Percentiles rank a stretch among this genome's conserved stretches.
Conservation (phyloP, 2,888 invertebrate species). For the Linhomoeus sp. region DNA sequence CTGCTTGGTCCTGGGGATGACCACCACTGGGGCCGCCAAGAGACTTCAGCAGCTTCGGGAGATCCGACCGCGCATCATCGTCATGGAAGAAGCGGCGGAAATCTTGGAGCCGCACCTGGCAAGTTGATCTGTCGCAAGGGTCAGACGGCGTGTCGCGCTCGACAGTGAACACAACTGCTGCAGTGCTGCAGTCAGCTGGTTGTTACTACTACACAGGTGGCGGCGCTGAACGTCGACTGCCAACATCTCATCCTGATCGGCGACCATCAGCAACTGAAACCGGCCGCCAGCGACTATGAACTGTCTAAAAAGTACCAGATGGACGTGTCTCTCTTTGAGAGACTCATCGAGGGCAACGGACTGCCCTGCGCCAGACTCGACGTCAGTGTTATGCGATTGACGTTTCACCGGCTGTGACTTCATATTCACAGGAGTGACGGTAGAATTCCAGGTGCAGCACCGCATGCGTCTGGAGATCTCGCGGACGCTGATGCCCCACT, state of each 20-base stretch:
- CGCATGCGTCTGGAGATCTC: conserved; percentile 52
- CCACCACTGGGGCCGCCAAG: conserved; percentile 54
- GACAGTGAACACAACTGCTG: conserved; percentile 13
- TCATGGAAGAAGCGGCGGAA: neutral
- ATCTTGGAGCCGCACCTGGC: conserved; percentile 31
- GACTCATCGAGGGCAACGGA: conserved; percentile 46
- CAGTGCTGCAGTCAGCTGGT: neutral
- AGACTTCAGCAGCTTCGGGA: conserved; percentile 41
- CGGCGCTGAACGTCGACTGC: conserved; percentile 32
- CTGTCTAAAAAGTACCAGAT: conserved; percentile 46
- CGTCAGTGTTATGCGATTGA: conserved; percentile 21
- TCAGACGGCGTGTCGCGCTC: conserved; percentile 38
- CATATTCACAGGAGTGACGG: no score
- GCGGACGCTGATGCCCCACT: conserved; percentile 39
- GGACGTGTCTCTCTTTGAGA: conserved; percentile 59
- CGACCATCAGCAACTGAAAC: conserved; percentile 60
- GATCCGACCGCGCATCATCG: conserved; percentile 12
- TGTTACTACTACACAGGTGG: neutral
- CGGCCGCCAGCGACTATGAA: conserved; percentile 46
- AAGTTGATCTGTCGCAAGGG: conserved; percentile 51
- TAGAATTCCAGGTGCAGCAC: conserved; percentile 44
- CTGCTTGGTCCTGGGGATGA: conserved; percentile 42
- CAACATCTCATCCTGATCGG: conserved; percentile 66
- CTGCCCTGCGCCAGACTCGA: conserved; percentile 34
- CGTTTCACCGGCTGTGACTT: no score